Base-by-base conservation (phyloP, 2,797 vertebrate genomes). In the Enteromius argenteus region DNA sequence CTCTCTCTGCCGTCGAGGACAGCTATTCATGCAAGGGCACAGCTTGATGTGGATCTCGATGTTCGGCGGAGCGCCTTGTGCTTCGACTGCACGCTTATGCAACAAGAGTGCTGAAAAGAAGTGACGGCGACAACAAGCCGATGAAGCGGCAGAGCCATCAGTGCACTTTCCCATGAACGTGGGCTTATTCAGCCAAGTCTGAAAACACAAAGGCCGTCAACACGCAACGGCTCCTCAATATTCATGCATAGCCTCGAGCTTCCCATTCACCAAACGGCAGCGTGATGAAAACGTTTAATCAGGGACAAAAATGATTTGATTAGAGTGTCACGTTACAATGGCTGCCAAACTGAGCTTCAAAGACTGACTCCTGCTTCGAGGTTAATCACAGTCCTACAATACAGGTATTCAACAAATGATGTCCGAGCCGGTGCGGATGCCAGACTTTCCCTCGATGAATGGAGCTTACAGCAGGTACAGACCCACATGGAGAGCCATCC, bases 311-410 rank as follows among this genome's bases (percentile, higher is more conserved):
- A 89, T 87, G 32, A 89, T 86, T 71, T 86, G 71, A 86, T 89
- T 87, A 87, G 84, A 82, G 88, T 79, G 82, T 86, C 86, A 73
- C 30, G 37, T 86, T 87, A 89, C 86, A 83, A 86, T 73, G 72
- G 66, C 83, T 83, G 85, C 80, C 88, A 85, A 89, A 86, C 87
- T 86, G 86, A 77, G 82, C 82, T 79, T 84, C 74, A 84, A 84
- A 78, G 66, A 86, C 82, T 62, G 80, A 89, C 84, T 89, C 80
- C 85, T 86, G 85, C 84, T 53, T 77, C 37, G 80, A 79, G 86
- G 88, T 85, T 89, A 87, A 89, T 89, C 88, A 87, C 83, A 68
- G 68, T 39, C 60, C 85, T 87, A 84, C 80, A 85, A 87, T 85
- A 72, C 64, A 89, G 88, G 86, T 86, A 69, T 86, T 81, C 71